These are phyloP conservation scores for Cantharis nigra DNA, from an alignment of 2,888 invertebrate species.

Conservation along the genomic window DNA sequence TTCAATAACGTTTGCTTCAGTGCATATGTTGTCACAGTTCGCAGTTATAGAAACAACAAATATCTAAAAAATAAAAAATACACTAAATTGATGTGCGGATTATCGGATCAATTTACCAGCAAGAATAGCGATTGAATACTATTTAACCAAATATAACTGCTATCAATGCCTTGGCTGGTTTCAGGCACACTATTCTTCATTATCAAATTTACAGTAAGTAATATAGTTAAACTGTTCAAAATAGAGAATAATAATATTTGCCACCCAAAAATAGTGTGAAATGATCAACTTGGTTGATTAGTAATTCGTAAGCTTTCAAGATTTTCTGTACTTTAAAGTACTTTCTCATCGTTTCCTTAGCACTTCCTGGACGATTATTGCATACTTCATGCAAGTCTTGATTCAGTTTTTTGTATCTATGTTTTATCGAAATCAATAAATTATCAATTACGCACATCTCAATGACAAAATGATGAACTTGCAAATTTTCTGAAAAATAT, in stretches of 20 bases:
- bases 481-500: background rate
- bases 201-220: background rate
- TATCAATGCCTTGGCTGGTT: rapidly evolving
- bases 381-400: background rate
- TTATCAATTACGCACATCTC: background rate
- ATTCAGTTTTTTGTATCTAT: background rate
- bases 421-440: background rate
- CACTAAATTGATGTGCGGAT: background rate
- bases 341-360: background rate
- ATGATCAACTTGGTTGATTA: background rate
- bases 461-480: background rate
- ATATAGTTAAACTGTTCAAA: background rate
- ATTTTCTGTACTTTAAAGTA: background rate
- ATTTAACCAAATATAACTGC: background rate
- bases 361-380: background rate
- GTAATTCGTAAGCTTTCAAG: background rate
- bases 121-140: background rate
- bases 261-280: background rate
- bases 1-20: background rate
- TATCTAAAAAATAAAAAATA: background rate
- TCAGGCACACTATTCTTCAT: background rate
- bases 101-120: background rate
- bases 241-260: background rate
- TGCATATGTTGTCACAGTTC: background rate
- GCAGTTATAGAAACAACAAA: background rate